Conservation (phyloP, 2,113 vertebrate species). For the Potamarius usumacintae region DNA sequence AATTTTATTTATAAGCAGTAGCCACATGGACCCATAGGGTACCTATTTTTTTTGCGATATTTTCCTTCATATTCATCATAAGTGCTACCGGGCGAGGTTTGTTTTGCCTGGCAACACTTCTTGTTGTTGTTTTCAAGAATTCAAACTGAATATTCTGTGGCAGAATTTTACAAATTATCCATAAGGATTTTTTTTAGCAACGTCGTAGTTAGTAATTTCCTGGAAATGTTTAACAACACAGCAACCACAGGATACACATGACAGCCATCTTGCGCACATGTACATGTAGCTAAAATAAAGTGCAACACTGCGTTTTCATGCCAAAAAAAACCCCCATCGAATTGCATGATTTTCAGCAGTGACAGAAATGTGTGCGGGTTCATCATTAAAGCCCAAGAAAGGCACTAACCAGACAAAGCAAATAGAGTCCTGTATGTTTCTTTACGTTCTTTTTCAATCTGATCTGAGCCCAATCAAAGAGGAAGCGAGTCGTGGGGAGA, state of each 20-base stretch:
- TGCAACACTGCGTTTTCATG: not conserved
- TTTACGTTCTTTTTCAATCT: conserved; percentile 3
- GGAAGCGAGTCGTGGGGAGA: conserved; percentile 21
- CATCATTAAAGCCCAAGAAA: conserved; percentile 7
- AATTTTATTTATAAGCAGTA: too few species aligned
- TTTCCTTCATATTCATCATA: too few species aligned
- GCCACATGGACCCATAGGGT: too few species aligned
- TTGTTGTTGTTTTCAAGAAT: not conserved
- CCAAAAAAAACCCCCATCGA: too few species aligned
- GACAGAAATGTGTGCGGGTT: not conserved
- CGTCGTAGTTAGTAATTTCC: not conserved
- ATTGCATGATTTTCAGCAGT: not conserved
- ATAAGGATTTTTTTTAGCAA: not conserved
- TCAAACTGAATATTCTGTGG: not conserved
- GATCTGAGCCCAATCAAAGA: conserved; percentile 24
- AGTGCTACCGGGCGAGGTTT: too few species aligned
- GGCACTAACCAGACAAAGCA: not conserved
- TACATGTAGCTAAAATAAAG: not conserved
- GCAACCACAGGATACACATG: not conserved
- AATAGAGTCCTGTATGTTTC: not conserved
- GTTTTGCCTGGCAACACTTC: too few species aligned
- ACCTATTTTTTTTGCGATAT: too few species aligned
- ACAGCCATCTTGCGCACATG: not conserved
- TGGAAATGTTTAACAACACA: not conserved
- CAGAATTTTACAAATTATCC: too few species aligned